Evolutionary conservation across 2,797 vertebrate species (phyloP).

Genomic region (Hylomyscus alleni): DNA sequence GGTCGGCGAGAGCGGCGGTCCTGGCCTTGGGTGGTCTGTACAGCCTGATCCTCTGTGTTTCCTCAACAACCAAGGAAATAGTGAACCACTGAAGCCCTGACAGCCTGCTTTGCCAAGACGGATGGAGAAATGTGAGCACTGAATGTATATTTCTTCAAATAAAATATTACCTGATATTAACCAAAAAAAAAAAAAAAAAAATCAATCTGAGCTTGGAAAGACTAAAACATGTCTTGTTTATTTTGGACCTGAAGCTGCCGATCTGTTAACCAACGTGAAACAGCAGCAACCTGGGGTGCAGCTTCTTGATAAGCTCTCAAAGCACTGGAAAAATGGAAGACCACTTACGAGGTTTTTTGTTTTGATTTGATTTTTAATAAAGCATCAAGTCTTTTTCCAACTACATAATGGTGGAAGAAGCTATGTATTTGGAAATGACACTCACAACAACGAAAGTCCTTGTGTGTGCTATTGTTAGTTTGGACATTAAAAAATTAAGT

Average conservation of each 20-base stretch:
- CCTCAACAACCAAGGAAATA: neutral
- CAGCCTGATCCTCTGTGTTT: neutral
- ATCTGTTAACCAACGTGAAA: conserved; percentile 58
- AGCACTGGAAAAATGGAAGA: neutral
- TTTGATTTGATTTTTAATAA: neutral
- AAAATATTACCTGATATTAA: conserved; percentile 27
- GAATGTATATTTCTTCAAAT: neutral
- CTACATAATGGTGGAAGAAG: neutral
- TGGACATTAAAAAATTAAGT: neutral
- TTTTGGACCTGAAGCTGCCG: conserved; percentile 65
- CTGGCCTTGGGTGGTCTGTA: neutral
- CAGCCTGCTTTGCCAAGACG: neutral
- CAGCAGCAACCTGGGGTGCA: neutral
- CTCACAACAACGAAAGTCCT: neutral
- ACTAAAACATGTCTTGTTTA: conserved; percentile 74
- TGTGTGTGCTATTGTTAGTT: neutral
- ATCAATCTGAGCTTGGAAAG: conserved; percentile 51
- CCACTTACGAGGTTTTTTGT: neutral
- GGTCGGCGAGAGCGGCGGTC: neutral
- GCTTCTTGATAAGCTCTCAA: neutral
- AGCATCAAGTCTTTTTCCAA: conserved; percentile 8
- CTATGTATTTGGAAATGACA: neutral
- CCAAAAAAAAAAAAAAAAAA: neutral
- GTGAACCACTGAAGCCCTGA: neutral
- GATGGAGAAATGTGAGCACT: conserved; percentile 15